Base-by-base conservation (phyloP, 2,888 invertebrate species). In the Dynastes hyllus region DNA sequence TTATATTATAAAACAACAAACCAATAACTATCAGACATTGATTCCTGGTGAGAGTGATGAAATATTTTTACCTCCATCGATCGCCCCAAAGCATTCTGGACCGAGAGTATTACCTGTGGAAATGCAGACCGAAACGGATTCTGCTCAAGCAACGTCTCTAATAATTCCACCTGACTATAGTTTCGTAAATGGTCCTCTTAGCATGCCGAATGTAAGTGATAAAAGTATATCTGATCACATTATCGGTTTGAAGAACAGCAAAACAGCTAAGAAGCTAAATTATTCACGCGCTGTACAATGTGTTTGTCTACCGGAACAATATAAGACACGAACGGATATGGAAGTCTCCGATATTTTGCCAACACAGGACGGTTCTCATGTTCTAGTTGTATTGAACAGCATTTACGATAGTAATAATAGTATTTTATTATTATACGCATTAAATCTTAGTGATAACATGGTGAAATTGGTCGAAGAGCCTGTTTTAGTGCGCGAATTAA, bases 311-410 rank as follows among this genome's bases (percentile, higher is more conserved):
- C 92, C 92, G 13, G 83, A 89, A 4, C 89, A 88, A 77, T 87
- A 92, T 80, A 90, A 90, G 80, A 87, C 90, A 27, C 88, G 88
- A 77, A 90, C 90, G 61, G 90, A 91, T 83, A 88, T 92, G 66
- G 90, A 89, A 84, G 90, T 94, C 16, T 91, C 92, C 0, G 93
- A 93, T 83, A 91, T 95, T 63, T 85, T 94, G 79, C 93, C 95
- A 0, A 94, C 94, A 0, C 92, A 92, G 81, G 94, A 94, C 85
- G 93, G 93, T 81, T 91, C 91, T 80, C 93, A 94, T 86, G 85
- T 95, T 77, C 87, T 95, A 66, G 92, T 94, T 0, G 91, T 92
- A 2, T 87, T 93, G 73, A 87, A 85, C 78, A 85, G 87, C 78
- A 66, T 76, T 22, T 78, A 80, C n/a, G 82, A 84, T 63, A 83